Conservation (phyloP, 2,113 vertebrate genomes). For the Boleophthalmus pectinirostris region DNA sequence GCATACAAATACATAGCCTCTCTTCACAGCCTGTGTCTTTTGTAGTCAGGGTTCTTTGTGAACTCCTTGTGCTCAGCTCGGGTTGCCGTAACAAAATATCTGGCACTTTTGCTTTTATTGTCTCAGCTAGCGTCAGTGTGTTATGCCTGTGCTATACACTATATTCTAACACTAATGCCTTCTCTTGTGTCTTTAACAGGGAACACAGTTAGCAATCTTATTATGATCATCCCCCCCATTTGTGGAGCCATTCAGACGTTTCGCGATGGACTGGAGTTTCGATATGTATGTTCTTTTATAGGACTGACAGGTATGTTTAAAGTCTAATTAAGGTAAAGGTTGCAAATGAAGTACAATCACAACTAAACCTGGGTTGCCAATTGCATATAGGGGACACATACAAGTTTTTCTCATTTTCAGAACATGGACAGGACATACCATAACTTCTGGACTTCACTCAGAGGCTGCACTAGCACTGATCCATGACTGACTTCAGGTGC, state of each 20-base stretch:
- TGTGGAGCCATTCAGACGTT: conserved; percentile 89
- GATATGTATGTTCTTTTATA: conserved; percentile 90
- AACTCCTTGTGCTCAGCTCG: conserved; percentile 11
- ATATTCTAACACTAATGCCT: background rate
- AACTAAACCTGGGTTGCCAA: too few relatives aligned
- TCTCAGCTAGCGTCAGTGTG: background rate
- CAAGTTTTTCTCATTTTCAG: too few relatives aligned
- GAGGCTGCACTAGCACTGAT: too few relatives aligned
- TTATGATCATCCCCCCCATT: conserved; percentile 97
- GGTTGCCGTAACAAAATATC: conserved; percentile 16
- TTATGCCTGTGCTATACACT: background rate
- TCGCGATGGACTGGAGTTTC: conserved; percentile 87
- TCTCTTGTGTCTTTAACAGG: conserved; percentile 76
- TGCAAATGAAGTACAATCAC: too few relatives aligned
- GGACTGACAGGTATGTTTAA: conserved; percentile 87
- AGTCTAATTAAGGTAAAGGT: too few relatives aligned
- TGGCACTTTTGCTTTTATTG: background rate
- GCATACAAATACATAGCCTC: too few relatives aligned
- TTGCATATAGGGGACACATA: too few relatives aligned
- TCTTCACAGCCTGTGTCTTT: background rate
- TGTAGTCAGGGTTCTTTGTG: background rate
- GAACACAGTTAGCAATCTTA: conserved; percentile 99
- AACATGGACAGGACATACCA: too few relatives aligned
- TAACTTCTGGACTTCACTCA: too few relatives aligned
- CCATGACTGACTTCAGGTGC: too few relatives aligned